Evolutionary conservation across 2,888 invertebrate species (phyloP), one percentile per base, ranked within the genome.

Genomic region (Agonum fuliginosum): DNA sequence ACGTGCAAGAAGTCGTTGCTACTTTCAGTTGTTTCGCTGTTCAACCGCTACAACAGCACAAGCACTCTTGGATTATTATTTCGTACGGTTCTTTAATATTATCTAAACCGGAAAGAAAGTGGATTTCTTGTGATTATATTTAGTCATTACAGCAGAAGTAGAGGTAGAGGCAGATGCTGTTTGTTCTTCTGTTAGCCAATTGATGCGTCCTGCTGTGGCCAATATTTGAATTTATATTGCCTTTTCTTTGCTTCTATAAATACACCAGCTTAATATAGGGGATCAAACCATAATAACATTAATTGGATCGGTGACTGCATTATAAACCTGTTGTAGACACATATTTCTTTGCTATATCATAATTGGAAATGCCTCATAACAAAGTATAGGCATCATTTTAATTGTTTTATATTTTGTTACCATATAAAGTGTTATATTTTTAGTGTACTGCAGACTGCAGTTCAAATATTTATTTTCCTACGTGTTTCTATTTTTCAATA

Each of bases 91-190:
- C 41, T 67, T 41, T 67, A 67, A 41, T 67, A 67, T 67, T 67
- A 67, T 67, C 67, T 67, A 41, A 67, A 67, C 67, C 67, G 67
- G 67, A 67, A 67, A 67, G 67, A 67, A 67, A 67, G 41, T 67
- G 41, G 41, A 67, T 67, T 67, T 67, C 67, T 67, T 67, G 54
- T 24, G 54, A 54, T 54, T 54, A 62, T 62, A 62, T 62, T 58
- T 62, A 62, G 30, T 34, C 58, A 58, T 58, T 58, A 58, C 30
- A 5, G 58, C 14, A 48, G 48, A 58, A 8, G 27, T 27, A 62
- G 58, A 62, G 12, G 58, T 10, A 48, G 48, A 58, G 14, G 27
- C 54, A 62, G 58, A 62, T 34, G 34, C 27, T 62, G 30, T 17
- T 30, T 62, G 30, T 62, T 62, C 58, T 30, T 62, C 58, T 62